A percentile compares a stretch with the other conserved stretches of the same genome.
Evolutionary conservation across 2,797 vertebrate genomes (phyloP).

Genomic region (Notolepis coatsorum): DNA sequence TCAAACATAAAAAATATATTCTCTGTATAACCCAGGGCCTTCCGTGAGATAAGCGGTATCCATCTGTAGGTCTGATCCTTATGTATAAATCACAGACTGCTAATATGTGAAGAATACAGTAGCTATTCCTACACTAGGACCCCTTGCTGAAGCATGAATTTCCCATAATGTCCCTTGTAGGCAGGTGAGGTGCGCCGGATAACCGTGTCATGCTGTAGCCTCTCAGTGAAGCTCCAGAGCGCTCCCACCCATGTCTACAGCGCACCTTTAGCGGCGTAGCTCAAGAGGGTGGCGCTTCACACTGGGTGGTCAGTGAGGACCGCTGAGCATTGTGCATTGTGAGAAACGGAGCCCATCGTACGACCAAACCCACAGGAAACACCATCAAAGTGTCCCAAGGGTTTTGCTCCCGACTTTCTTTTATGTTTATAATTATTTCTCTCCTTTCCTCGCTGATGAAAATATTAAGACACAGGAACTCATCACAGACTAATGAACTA

Average conservation of each 20-base stretch:
- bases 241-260: constrained; percentile 37
- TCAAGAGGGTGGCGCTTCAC: neutral
- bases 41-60: constrained; percentile 56
- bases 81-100: constrained; percentile 39
- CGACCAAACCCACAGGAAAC: constrained; percentile 50
- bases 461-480: constrained; percentile 59
- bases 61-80: constrained; percentile 52
- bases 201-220: constrained; percentile 42
- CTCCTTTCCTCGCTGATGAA: constrained; percentile 55
- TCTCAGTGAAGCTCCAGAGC: constrained; percentile 11
- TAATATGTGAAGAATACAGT: constrained; percentile 40
- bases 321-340: constrained; percentile 3
- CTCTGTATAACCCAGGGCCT: constrained; percentile 65
- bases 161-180: constrained; percentile 12
- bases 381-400: constrained; percentile 32
- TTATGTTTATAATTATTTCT: constrained; percentile 3
- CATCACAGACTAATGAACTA: constrained; percentile 46
- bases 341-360: constrained; percentile 40
- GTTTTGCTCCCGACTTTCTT: constrained; percentile 8
- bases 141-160: constrained; percentile 60
- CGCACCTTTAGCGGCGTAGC: too few species aligned
- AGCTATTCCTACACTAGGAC: constrained; percentile 21
- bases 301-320: constrained; percentile 19
- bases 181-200: constrained; percentile 28
- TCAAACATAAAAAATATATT: constrained; percentile 80